Percentiles rank a stretch among this genome's conserved stretches.
phyloP scores from a whole-genome alignment of 2,888 invertebrate genomes.

The Megastigmus dorsalis region DNA sequence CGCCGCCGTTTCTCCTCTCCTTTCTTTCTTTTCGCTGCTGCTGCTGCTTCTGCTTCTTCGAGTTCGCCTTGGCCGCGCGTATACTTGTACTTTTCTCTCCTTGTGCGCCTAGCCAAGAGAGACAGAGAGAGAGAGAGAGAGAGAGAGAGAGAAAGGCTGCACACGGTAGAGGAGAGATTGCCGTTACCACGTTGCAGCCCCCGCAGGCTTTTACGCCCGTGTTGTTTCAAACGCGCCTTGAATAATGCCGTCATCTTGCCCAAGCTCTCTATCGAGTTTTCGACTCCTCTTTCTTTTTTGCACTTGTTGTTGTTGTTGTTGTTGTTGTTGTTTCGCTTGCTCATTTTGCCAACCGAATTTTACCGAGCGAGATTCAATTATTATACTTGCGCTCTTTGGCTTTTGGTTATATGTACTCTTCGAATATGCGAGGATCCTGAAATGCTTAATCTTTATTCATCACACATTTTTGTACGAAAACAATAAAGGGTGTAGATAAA shows the following conservation, averaged over 20 bases:
- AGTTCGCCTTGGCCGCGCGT: background rate
- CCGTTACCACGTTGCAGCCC: slow-evolving; percentile 35
- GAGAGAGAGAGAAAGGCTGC: background rate
- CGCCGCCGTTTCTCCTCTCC: background rate
- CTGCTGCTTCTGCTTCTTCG: background rate
- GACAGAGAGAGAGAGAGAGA: background rate
- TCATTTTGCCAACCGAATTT: no score
- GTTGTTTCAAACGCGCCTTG: slow-evolving; percentile 71
- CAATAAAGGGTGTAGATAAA: no score
- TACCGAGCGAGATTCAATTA: no score
- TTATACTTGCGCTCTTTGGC: no score
- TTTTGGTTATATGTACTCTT: no score
- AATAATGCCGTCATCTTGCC: slow-evolving; percentile 70
- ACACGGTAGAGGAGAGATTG: slow-evolving; percentile 55
- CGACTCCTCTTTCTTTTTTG: slow-evolving; percentile 26
- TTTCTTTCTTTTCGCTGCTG: background rate
- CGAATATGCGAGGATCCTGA: no score
- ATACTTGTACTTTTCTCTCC: no score
- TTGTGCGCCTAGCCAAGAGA: background rate
- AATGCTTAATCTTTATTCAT: no score
- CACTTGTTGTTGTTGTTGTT: no score
- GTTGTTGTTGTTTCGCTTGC: no score
- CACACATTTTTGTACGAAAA: no score
- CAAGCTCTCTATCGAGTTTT: slow-evolving; percentile 14
- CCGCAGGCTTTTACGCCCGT: slow-evolving; percentile 60